phyloP scores from a whole-genome alignment of 2,888 invertebrate genomes.

The Nipponacmea schrenckii region DNA sequence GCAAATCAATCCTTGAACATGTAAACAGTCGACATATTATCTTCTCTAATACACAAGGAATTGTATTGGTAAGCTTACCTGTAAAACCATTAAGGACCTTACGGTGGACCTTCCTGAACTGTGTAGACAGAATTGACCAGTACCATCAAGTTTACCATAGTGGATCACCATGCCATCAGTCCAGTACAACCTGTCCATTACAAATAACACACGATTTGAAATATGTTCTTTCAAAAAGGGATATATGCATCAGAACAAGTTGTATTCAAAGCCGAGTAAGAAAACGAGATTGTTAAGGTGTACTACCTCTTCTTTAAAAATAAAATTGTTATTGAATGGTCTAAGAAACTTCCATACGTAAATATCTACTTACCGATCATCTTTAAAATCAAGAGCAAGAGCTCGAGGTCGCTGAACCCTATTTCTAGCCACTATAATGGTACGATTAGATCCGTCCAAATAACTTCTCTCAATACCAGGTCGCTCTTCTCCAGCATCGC shows the following conservation, averaged over 20 bases:
- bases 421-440: slow-evolving; percentile 11
- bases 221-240: too few species aligned
- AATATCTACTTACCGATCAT: slow-evolving; percentile 25
- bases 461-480: slow-evolving; percentile 26
- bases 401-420: slow-evolving; percentile 18
- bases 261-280: too few species aligned
- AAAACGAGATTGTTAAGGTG: too few species aligned
- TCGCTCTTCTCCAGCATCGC: slow-evolving; percentile 15
- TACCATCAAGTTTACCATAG: neutral
- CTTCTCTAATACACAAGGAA: too few species aligned
- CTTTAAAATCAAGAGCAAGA: slow-evolving; percentile 26
- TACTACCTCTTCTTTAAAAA: too few species aligned
- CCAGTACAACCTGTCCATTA: slow-evolving; percentile 1
- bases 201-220: neutral
- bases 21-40: too few species aligned
- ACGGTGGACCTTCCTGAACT: neutral
- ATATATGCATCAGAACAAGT: too few species aligned
- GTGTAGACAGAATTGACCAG: slow-evolving; percentile 1
- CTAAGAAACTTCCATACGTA: too few species aligned
- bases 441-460: slow-evolving; percentile 18
- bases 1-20: too few species aligned
- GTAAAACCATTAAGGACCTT: neutral
- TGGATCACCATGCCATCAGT: neutral
- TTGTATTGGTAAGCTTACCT: neutral
- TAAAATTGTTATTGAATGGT: too few species aligned